phyloP scores from a whole-genome alignment of 2,797 vertebrate species.

The Eulemur rubriventer region DNA sequence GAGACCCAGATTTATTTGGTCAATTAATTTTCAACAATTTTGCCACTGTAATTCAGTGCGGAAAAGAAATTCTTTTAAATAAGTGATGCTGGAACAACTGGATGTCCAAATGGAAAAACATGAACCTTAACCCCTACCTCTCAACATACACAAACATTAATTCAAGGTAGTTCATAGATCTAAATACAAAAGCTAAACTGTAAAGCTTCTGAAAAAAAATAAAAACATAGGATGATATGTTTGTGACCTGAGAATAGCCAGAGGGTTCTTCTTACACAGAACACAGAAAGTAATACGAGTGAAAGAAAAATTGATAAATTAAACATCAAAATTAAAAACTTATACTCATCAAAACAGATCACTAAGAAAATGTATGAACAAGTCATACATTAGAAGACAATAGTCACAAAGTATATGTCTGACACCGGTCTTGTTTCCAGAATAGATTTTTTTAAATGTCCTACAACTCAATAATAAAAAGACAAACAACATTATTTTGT shows the following conservation, averaged over 20 bases:
- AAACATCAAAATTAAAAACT: conserved; percentile 5
- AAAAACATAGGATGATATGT: neutral
- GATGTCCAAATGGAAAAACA: neutral
- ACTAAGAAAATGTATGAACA: neutral
- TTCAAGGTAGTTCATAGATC: neutral
- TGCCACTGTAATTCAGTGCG: neutral
- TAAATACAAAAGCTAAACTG: neutral
- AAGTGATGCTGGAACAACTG: neutral
- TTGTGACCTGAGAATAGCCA: neutral
- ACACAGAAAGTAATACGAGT: neutral
- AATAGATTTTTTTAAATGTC: neutral
- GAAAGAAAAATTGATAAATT: conserved; percentile 10
- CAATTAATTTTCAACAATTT: neutral
- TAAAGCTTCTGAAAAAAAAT: neutral
- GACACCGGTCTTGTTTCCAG: neutral
- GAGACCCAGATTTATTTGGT: neutral
- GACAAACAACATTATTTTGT: neutral
- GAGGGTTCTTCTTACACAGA: neutral
- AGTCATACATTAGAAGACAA: neutral
- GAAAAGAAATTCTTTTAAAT: neutral
- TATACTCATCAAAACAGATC: neutral
- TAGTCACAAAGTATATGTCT: neutral
- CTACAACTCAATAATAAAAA: neutral
- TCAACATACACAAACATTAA: neutral
- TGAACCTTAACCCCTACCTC: neutral